Evolutionary conservation across 2,113 vertebrate species (phyloP).

Genomic region (Vidua macroura): DNA sequence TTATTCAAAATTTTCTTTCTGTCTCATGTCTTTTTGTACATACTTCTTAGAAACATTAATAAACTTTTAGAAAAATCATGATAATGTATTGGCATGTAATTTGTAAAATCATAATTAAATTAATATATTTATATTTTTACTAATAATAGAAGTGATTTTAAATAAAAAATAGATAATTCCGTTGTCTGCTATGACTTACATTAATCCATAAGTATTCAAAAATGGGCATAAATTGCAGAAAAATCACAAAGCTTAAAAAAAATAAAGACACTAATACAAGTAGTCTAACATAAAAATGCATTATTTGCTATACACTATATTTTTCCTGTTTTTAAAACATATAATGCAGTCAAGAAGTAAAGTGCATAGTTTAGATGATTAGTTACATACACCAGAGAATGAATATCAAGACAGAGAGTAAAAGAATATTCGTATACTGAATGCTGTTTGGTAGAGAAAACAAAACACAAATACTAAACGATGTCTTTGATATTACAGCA

Average conservation of each 20-base stretch:
- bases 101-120: background rate
- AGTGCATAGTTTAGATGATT: background rate
- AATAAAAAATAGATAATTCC: background rate
- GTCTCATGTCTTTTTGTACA: background rate
- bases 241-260: background rate
- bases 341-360: background rate
- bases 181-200: background rate
- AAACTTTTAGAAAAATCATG: background rate
- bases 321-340: background rate
- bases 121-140: background rate
- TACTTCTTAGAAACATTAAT: background rate
- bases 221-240: background rate
- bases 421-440: background rate
- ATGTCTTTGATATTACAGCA: background rate
- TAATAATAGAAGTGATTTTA: background rate
- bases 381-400: background rate
- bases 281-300: background rate
- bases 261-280: background rate
- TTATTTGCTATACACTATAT: background rate
- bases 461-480: background rate
- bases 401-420: background rate
- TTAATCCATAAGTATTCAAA: background rate
- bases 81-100: background rate
- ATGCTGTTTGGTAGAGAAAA: background rate
- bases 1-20: background rate